These are phyloP conservation scores for Trichonephila inaurata DNA, from an alignment of 1,140 invertebrate species.

Conservation along the genomic window DNA sequence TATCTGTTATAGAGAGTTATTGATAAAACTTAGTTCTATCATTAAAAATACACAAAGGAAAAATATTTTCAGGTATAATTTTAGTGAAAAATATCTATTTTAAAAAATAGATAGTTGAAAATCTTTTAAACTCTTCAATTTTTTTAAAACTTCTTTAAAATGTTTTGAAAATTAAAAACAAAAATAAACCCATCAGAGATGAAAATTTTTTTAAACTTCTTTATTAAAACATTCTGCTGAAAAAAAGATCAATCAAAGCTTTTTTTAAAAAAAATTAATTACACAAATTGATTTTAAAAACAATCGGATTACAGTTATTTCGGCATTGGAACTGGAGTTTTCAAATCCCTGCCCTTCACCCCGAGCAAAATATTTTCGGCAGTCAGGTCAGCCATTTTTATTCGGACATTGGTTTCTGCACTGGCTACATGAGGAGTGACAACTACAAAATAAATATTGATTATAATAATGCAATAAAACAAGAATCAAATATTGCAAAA, in stretches of 20 bases:
- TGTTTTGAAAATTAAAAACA: no score
- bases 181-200: no score
- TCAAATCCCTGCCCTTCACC: slow-evolving; percentile 84
- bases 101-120: no score
- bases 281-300: not conserved
- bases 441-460: slow-evolving; percentile 83
- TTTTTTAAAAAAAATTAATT: not conserved
- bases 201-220: no score
- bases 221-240: no score
- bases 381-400: slow-evolving; percentile 90
- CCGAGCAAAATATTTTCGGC: slow-evolving; percentile 92
- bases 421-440: slow-evolving; percentile 96
- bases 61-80: no score
- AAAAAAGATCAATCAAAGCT: not conserved
- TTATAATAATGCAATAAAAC: not conserved
- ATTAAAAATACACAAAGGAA: no score
- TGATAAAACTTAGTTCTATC: no score
- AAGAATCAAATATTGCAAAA: not conserved
- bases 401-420: slow-evolving; percentile 89
- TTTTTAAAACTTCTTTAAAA: no score
- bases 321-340: slow-evolving; percentile 77
- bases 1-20: no score
- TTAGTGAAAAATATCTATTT: no score
- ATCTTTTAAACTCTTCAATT: no score
- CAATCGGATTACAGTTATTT: not conserved